phyloP scores from a whole-genome alignment of 2,113 vertebrate species.

The Origma solitaria region DNA sequence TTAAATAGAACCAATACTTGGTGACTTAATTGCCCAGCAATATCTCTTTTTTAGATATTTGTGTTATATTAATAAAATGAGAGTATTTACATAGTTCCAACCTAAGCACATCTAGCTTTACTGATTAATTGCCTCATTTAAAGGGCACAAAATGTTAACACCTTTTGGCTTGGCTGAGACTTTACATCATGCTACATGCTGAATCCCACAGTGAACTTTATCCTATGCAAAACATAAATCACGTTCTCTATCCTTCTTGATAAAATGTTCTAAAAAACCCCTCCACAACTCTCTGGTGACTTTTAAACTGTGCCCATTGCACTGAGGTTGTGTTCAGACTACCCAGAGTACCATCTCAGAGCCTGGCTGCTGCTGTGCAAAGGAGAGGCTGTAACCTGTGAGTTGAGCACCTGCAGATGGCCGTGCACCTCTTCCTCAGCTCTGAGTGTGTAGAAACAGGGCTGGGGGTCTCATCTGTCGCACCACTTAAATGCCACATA shows the following conservation, averaged over 20 bases:
- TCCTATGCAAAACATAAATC: background rate
- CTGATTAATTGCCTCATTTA: conserved; percentile 33
- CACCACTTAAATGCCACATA: background rate
- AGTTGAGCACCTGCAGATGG: background rate
- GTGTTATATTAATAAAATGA: conserved; percentile 25
- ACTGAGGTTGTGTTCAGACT: background rate
- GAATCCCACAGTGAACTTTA: background rate
- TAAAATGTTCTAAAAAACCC: background rate
- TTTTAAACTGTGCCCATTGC: background rate
- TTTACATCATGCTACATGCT: conserved; percentile 10
- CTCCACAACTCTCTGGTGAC: background rate
- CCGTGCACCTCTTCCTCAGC: background rate
- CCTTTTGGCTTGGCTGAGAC: conserved; percentile 24
- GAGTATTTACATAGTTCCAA: conserved; percentile 29
- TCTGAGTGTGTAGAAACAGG: background rate
- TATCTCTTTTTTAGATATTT: conserved; percentile 36
- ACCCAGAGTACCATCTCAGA: background rate
- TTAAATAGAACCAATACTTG: conserved; percentile 21
- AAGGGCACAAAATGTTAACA: conserved; percentile 41
- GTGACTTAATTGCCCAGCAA: conserved; percentile 27
- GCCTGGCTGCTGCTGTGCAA: background rate
- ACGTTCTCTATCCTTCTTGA: background rate
- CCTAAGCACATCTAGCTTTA: conserved; percentile 19
- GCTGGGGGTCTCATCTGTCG: background rate
- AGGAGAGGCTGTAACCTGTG: rapidly evolving